These are phyloP conservation scores for Empidonax alnorum DNA, from an alignment of 2,113 vertebrate species.

Conservation along the genomic window DNA sequence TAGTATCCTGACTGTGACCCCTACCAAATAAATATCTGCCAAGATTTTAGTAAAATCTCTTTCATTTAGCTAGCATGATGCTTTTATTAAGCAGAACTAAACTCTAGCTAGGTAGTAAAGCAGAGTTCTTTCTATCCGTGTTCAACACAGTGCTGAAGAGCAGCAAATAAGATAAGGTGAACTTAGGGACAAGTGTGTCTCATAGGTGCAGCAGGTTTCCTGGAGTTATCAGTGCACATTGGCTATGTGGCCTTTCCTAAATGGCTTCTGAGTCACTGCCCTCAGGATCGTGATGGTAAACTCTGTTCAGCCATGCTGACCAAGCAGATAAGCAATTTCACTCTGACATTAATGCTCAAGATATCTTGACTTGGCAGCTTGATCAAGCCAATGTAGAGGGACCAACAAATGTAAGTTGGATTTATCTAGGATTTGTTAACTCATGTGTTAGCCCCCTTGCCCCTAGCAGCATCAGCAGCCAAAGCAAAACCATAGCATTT, in stretches of 20 bases:
- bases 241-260: neutral
- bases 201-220: neutral
- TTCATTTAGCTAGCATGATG: neutral
- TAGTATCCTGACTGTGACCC: neutral
- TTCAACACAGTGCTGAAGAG: neutral
- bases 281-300: neutral
- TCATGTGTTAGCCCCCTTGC: neutral
- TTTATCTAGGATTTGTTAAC: neutral
- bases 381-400: neutral
- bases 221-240: fast-evolving
- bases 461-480: neutral
- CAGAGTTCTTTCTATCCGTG: neutral
- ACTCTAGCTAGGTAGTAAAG: neutral
- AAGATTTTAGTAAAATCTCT: neutral
- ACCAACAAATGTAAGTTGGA: neutral
- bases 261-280: neutral
- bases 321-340: neutral
- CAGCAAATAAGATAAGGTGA: neutral
- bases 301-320: neutral
- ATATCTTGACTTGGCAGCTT: neutral
- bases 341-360: neutral
- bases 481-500: neutral
- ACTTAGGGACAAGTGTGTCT: neutral
- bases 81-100: slow-evolving; percentile 20
- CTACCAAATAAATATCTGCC: neutral